phyloP scores from a whole-genome alignment of 2,113 vertebrate species.

The Hypocryptadius cinnamomeus region DNA sequence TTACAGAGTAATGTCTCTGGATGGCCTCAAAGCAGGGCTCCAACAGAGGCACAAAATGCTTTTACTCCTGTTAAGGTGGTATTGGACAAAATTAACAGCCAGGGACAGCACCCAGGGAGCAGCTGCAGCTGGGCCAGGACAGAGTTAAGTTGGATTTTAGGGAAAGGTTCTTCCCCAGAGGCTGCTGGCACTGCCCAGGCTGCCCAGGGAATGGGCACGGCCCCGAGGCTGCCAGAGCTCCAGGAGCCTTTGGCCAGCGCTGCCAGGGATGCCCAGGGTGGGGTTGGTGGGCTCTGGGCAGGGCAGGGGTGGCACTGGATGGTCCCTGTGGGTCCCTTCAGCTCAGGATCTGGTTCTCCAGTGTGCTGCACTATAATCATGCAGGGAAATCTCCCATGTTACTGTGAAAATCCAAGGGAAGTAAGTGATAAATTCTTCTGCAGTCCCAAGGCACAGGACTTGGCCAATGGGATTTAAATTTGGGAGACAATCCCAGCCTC shows the following conservation, averaged over 20 bases:
- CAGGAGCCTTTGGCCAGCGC: not conserved
- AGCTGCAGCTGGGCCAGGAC: not conserved
- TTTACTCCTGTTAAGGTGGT: not conserved
- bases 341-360: not conserved
- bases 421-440: not conserved
- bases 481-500: not conserved
- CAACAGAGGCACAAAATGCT: not conserved
- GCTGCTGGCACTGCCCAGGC: not conserved
- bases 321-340: rapidly evolving
- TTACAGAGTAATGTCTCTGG: not conserved
- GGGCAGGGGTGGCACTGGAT: rapidly evolving
- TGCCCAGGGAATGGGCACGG: not conserved
- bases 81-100: not conserved
- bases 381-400: not conserved
- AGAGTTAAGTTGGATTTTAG: rapidly evolving
- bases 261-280: not conserved
- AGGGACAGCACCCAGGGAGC: not conserved
- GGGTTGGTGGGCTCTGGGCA: not conserved
- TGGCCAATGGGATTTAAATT: not conserved
- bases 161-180: not conserved
- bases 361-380: not conserved
- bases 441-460: not conserved
- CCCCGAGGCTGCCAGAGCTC: not conserved
- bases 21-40: not conserved
- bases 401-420: not conserved